Evolutionary conservation across 2,113 vertebrate species (phyloP).

Genomic region (Alexandromys fortis): DNA sequence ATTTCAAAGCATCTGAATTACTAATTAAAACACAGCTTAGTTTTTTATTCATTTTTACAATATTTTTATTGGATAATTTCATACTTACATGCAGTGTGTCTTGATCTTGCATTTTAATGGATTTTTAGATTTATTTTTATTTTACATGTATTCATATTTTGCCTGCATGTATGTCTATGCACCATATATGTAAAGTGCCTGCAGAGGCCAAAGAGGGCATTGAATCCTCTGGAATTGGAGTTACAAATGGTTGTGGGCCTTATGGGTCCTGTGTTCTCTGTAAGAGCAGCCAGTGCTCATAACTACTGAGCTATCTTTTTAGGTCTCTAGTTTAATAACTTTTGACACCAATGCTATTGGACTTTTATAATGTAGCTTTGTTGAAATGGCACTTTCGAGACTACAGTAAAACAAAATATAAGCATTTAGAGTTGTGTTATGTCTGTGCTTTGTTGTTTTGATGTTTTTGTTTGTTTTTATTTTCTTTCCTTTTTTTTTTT

Average conservation of each 20-base stretch:
- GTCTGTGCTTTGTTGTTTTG: too few relatives aligned
- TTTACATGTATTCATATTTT: background rate
- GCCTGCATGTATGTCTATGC: background rate
- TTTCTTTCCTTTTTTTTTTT: too few relatives aligned
- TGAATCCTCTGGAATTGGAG: background rate
- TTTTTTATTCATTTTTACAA: background rate
- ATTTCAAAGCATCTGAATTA: background rate
- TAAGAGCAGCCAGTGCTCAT: background rate
- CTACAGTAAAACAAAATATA: conserved; percentile 41
- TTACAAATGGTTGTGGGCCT: background rate
- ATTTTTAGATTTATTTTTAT: background rate
- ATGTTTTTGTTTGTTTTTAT: too few relatives aligned
- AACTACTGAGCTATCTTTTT: background rate
- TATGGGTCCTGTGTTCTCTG: background rate
- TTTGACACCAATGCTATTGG: background rate
- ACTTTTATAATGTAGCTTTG: conserved; percentile 1
- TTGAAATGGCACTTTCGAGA: conserved; percentile 11
- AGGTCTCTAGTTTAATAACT: background rate
- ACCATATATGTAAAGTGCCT: too few relatives aligned
- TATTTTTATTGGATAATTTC: background rate
- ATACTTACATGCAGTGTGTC: background rate
- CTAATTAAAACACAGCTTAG: background rate
- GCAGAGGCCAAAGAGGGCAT: background rate
- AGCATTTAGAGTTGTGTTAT: background rate
- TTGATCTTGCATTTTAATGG: background rate